Evolutionary conservation across 2,113 vertebrate species (phyloP), one percentile per base, ranked within the genome.

Genomic region (Tinamus guttatus): DNA sequence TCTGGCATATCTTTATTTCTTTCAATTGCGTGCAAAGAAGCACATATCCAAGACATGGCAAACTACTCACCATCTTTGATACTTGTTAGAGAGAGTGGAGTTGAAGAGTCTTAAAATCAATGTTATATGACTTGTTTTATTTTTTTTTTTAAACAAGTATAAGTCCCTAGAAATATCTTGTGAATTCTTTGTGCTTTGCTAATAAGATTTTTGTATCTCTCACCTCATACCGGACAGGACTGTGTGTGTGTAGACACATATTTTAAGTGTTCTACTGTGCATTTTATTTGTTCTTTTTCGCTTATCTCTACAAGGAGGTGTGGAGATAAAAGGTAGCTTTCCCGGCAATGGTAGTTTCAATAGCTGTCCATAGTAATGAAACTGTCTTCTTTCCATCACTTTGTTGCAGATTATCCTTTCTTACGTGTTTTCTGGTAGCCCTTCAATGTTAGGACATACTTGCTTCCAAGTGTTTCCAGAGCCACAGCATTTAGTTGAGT

Each of bases 21-120:
- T 60, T 89, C 13, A 21, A 0, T 40, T 9, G 5, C 25, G 18
- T 28, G 41, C 2, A 1, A 41, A 58, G 14, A 30, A 18, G 2
- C 34, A 9, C 19, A 4, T 19, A 9, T 65, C 43, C 38, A 8
- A 51, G 64, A 18, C 34, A 5, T 58, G 36, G 47, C 76, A 59
- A 58, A 32, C 54, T 32, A 18, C 9, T 58, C 54, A 30, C 9
- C 8, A 32, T 58, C 54, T 58, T 58, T 58, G 28, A 18, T 58
- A 32, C 16, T 32, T 58, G 9, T 19, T 58, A 54, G 14, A 58
- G 58, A 60, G 17, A 1, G 5, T 60, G 7, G 5, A 7, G 19
- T 89, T 89, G 19, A 75, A 81, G 85, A 74, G 28, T 14, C 3
- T 0, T n/a, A 32, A 58, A 32, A 32, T 58, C 9, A 32, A 11